Percentiles rank a stretch among this genome's conserved stretches.
Evolutionary conservation across 2,797 vertebrate genomes (phyloP).

Genomic region (Mallotus villosus): DNA sequence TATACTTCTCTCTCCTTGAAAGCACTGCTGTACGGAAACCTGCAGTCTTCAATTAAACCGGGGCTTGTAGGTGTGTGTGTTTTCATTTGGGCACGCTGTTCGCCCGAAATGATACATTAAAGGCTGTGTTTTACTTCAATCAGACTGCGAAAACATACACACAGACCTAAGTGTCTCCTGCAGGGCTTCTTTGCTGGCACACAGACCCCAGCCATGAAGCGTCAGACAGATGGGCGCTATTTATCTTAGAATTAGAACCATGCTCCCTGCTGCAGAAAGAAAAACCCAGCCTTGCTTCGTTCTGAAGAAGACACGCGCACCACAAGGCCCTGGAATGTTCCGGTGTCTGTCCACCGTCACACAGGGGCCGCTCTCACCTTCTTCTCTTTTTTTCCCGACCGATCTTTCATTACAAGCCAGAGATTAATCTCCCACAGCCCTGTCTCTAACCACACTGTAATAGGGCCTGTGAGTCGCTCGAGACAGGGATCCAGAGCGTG

Average conservation of each 20-base stretch:
- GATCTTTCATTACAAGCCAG: not conserved
- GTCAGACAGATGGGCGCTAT: constrained; percentile 72
- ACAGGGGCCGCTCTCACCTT: constrained; percentile 50
- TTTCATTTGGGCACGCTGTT: constrained; percentile 81
- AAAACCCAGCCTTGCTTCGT: constrained; percentile 48
- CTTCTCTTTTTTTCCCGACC: constrained; percentile 10
- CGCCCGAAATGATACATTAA: constrained; percentile 89
- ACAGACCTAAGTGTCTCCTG: constrained; percentile 76
- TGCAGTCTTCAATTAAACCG: constrained; percentile 86
- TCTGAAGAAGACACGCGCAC: constrained; percentile 54
- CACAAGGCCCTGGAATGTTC: constrained; percentile 44
- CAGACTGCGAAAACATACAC: constrained; percentile 88
- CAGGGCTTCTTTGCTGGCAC: constrained; percentile 61
- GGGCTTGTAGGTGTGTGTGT: constrained; percentile 83
- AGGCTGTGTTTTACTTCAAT: constrained; percentile 84
- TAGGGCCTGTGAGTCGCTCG: not conserved
- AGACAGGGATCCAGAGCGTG: constrained; percentile 28
- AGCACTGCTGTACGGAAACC: constrained; percentile 75
- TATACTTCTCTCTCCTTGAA: constrained; percentile 56
- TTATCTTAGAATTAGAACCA: constrained; percentile 69
- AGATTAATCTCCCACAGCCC: constrained; percentile 1
- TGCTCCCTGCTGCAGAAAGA: constrained; percentile 60
- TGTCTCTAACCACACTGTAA: constrained; percentile 14
- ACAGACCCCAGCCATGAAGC: constrained; percentile 51
- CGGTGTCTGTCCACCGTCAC: constrained; percentile 48